phyloP scores from a whole-genome alignment of 2,888 invertebrate species.

The Gandaritis pyraliata region DNA sequence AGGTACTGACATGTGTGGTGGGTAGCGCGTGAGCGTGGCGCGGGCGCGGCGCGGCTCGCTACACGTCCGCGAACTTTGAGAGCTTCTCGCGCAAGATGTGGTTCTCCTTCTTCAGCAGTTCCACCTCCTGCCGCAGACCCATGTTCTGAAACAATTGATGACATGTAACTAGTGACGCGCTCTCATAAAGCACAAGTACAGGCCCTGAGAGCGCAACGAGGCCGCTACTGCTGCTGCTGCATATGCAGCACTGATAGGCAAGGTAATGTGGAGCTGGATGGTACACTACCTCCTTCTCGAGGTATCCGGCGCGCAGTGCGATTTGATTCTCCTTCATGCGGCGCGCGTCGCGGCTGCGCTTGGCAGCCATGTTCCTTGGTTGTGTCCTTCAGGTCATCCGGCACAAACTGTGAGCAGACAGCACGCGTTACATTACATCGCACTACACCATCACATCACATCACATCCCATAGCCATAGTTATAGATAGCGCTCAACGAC shows the following conservation, averaged over 20 bases:
- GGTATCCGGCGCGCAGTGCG: constrained; percentile 96
- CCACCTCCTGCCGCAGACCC: constrained; percentile 94
- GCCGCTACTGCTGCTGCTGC: too few relatives aligned
- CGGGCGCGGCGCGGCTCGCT: constrained; percentile 56
- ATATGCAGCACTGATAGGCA: too few relatives aligned
- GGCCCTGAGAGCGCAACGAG: too few relatives aligned
- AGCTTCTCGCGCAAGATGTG: constrained; percentile 94
- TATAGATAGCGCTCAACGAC: too few relatives aligned
- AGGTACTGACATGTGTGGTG: constrained; percentile 51
- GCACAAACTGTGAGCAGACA: constrained; percentile 90
- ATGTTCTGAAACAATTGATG: constrained; percentile 86
- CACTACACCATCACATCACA: not conserved
- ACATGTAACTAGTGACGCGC: too few relatives aligned
- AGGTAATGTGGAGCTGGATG: too few relatives aligned
- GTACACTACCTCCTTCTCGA: constrained; percentile 95
- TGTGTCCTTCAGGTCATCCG: constrained; percentile 98
- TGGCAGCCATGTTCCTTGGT: constrained; percentile 99
- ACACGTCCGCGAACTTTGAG: constrained; percentile 94
- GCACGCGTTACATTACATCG: constrained; percentile 11
- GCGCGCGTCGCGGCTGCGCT: constrained; percentile 97
- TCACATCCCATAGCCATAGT: too few relatives aligned
- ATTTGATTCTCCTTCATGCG: constrained; percentile 99
- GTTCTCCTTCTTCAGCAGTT: constrained; percentile 96
- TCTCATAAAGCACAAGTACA: too few relatives aligned
- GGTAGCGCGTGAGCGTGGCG: constrained; percentile 41